phyloP scores from a whole-genome alignment of 1,140 invertebrate species.

The Antheraea pernyi region DNA sequence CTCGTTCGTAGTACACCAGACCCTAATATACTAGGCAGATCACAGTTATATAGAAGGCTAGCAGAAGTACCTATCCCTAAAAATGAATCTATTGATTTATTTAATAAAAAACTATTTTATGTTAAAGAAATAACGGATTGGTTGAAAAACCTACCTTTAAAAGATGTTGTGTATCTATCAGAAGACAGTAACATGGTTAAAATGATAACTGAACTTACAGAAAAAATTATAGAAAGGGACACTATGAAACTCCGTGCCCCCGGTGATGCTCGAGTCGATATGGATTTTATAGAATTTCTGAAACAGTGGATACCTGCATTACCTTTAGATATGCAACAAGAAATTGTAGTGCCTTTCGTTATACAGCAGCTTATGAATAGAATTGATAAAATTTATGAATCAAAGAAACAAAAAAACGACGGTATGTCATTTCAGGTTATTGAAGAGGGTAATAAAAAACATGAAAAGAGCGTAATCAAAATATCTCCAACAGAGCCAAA shows the following conservation, averaged over 20 bases:
- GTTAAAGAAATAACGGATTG: constrained; percentile 44
- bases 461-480: background rate
- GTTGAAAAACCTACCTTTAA: constrained; percentile 43
- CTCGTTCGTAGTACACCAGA: constrained; percentile 21
- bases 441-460: background rate
- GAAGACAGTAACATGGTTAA: constrained; percentile 20
- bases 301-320: constrained; percentile 36
- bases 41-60: constrained; percentile 26
- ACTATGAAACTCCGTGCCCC: constrained; percentile 17
- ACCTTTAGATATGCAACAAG: constrained; percentile 33
- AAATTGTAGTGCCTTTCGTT: constrained; percentile 30
- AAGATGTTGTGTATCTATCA: constrained; percentile 21
- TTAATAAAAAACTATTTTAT: constrained; percentile 33
- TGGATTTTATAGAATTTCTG: constrained; percentile 30
- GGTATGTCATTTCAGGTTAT: background rate
- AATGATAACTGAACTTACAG: constrained; percentile 39
- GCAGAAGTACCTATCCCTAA: constrained; percentile 19
- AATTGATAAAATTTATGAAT: constrained; percentile 26
- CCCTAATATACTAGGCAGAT: constrained; percentile 13
- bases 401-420: constrained; percentile 11
- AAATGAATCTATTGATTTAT: constrained; percentile 30
- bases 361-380: constrained; percentile 40
- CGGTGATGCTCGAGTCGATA: constrained; percentile 14
- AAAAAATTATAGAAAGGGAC: constrained; percentile 33
- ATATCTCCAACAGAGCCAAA: background rate